Base-by-base conservation (phyloP, 2,888 invertebrate genomes). In the Monoplex corrugatus region DNA sequence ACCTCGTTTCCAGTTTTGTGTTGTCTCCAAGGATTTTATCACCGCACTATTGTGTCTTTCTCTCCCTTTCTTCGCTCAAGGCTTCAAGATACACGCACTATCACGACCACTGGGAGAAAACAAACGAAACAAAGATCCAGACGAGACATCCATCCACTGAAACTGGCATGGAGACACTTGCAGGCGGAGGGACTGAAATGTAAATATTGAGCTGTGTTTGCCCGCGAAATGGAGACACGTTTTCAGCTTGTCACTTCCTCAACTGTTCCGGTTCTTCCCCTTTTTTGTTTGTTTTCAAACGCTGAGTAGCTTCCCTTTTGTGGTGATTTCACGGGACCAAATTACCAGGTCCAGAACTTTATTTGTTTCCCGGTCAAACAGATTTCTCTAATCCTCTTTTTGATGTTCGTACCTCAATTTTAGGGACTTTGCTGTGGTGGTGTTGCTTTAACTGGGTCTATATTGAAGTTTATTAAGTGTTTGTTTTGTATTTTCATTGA, bases 221-320 rank as follows among this genome's bases (percentile, higher is more conserved):
- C 68, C 40, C 32, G 19, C 86, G 86, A 86, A 86, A 86, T 86
- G 50, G 68, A 86, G 63, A 86, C 86, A 68, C 68, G 63, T 68
- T 63, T 68, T 40, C n/a, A 40, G 86, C 50, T 86, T 86, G 86
- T 68, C 86, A 86, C n/a, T 43, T 23, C 78, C 5, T 32, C 78
- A 43, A 80, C 78, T 28, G 10, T 23, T 19, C 28, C 6, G 28
- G 43, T 80, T 40, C 40, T 80, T 35, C 78, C 28, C 23, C n/a
- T 40, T 19, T 80, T 43, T 3, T 43, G 78, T 28, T 43, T 78
- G 75, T 78, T 80, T 80, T 40, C 78, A 80, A 80, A 28, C 78
- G 23, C 32, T 23, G 83, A 23, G 45, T 83, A 45, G 45, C 45
- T 35, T 44, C 83, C 83, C 83, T 32, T 83, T 83, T 80, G 40